Conservation (phyloP, 2,888 invertebrate genomes). For the Pseudanteris insignis region DNA sequence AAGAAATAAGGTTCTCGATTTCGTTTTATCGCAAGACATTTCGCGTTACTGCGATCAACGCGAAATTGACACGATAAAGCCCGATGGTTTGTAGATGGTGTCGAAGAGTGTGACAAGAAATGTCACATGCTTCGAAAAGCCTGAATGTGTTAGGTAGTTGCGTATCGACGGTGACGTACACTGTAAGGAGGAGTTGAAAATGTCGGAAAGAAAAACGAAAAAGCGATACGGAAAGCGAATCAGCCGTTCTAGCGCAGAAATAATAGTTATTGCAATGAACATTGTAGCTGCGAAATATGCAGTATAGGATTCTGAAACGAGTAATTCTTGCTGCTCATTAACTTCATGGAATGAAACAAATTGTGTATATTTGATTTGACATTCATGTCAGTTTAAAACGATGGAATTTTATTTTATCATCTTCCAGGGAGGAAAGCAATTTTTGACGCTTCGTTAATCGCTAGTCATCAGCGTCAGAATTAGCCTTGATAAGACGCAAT, state of each 20-base stretch:
- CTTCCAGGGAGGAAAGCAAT: too few relatives aligned
- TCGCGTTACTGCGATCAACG: constrained; percentile 46
- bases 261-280: constrained; percentile 25
- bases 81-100: constrained; percentile 49
- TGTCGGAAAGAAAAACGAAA: constrained; percentile 21
- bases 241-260: constrained; percentile 1
- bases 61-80: constrained; percentile 36
- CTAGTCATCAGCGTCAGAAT: too few relatives aligned
- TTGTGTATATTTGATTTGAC: too few relatives aligned
- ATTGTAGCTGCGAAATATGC: constrained; percentile 7
- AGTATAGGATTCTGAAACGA: too few relatives aligned
- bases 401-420: too few relatives aligned
- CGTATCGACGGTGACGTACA: constrained; percentile 50
- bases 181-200: constrained; percentile 46
- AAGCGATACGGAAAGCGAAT: constrained; percentile 23
- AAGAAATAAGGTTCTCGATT: constrained; percentile 45
- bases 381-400: too few relatives aligned
- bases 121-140: constrained; percentile 58
- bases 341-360: too few relatives aligned
- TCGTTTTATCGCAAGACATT: constrained; percentile 56
- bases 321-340: too few relatives aligned
- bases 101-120: constrained; percentile 60
- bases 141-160: constrained; percentile 52
- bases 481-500: too few relatives aligned
- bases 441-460: too few relatives aligned